phyloP scores from a whole-genome alignment of 2,888 invertebrate genomes.

The Acleris emargana region DNA sequence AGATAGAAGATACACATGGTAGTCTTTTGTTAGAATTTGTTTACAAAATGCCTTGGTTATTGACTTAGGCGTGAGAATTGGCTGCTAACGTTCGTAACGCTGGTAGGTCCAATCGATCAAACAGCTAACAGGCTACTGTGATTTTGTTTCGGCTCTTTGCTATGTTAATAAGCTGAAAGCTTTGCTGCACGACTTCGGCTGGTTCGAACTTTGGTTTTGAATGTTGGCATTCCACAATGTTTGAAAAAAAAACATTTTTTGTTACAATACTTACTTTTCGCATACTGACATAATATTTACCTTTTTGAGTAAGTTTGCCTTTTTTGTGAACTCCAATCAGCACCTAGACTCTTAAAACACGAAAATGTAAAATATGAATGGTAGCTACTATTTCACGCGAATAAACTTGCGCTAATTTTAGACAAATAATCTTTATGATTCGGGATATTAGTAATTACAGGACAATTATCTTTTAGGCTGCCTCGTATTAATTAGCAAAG shows the following conservation, averaged over 20 bases:
- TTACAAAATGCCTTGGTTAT: slow-evolving; percentile 74
- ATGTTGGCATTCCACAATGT: neutral
- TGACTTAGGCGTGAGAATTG: slow-evolving; percentile 82
- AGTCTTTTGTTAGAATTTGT: slow-evolving; percentile 75
- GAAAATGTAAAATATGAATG: no score
- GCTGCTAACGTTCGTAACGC: slow-evolving; percentile 74
- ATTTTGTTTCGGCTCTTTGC: slow-evolving; percentile 52
- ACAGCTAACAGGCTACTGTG: slow-evolving; percentile 73
- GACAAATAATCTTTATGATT: no score
- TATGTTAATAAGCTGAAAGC: slow-evolving; percentile 34
- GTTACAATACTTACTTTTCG: neutral
- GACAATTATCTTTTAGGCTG: slow-evolving; percentile 38
- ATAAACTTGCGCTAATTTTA: no score
- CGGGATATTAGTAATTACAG: neutral
- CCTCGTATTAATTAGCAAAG: slow-evolving; percentile 44
- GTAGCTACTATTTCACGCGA: no score
- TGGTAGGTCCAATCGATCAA: slow-evolving; percentile 76
- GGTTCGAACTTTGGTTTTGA: neutral
- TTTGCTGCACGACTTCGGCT: slow-evolving; percentile 26
- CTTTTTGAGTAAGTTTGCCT: no score
- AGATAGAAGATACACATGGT: slow-evolving; percentile 56
- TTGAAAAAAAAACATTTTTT: neutral
- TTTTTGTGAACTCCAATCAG: no score
- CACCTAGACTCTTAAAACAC: no score
- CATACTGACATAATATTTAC: neutral